These are phyloP conservation scores for Sthenelais limicola DNA, from an alignment of 2,888 invertebrate species.

Conservation along the genomic window DNA sequence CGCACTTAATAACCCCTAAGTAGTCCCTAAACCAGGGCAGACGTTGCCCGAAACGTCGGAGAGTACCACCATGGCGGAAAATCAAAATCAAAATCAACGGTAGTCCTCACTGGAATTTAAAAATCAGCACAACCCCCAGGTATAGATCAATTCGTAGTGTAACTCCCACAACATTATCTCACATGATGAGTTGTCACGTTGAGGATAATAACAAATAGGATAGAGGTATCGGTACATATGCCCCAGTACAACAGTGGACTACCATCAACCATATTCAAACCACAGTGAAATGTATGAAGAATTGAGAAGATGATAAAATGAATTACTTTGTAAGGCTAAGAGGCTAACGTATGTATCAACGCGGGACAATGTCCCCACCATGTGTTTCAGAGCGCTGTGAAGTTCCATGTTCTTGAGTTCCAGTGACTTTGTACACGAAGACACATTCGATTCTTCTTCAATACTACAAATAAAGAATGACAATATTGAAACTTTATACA, in stretches of 20 bases:
- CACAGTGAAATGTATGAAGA: neutral
- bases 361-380: slow-evolving; percentile 64
- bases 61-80: too few species aligned
- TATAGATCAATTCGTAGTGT: too few species aligned
- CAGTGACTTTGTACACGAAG: slow-evolving; percentile 66
- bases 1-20: too few species aligned
- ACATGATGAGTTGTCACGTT: too few species aligned
- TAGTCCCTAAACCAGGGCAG: too few species aligned
- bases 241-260: neutral
- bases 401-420: slow-evolving; percentile 68
- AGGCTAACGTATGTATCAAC: slow-evolving; percentile 62
- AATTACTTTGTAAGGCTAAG: slow-evolving; percentile 66
- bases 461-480: slow-evolving; percentile 56
- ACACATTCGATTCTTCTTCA: slow-evolving; percentile 69
- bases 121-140: too few species aligned
- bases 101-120: too few species aligned
- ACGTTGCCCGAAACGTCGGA: too few species aligned
- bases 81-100: too few species aligned
- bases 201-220: too few species aligned
- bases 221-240: neutral
- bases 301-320: neutral
- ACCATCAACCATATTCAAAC: neutral
- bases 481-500: slow-evolving; percentile 2
- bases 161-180: too few species aligned
- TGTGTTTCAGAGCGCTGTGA: slow-evolving; percentile 58